These are phyloP conservation scores for Thripadectes ignobilis DNA, from an alignment of 2,797 vertebrate species.

Conservation along the genomic window DNA sequence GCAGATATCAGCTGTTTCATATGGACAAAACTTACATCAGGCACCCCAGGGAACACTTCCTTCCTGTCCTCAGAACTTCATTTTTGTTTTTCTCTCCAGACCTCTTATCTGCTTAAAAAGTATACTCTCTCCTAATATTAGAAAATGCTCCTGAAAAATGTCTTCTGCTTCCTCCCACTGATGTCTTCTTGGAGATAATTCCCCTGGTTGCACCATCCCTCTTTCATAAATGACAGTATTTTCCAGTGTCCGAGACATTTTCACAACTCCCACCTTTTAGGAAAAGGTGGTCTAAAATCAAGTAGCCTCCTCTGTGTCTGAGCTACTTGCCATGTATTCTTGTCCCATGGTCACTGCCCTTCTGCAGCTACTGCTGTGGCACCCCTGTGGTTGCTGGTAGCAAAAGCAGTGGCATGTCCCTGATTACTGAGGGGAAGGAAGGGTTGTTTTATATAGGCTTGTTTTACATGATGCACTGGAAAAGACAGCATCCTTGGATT, in stretches of 20 bases:
- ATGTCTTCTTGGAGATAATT: not conserved
- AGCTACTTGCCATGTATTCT: not conserved
- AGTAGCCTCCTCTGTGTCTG: not conserved
- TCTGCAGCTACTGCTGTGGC: not conserved
- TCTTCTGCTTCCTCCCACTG: not conserved
- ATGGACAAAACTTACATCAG: not conserved
- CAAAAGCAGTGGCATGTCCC: not conserved
- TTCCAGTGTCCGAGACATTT: not conserved
- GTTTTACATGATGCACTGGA: not conserved
- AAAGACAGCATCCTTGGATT: not conserved
- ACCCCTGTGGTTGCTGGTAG: not conserved
- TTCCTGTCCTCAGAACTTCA: not conserved
- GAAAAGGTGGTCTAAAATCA: not conserved
- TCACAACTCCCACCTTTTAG: not conserved
- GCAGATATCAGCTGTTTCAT: not conserved
- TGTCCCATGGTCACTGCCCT: not conserved
- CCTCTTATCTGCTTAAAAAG: slow-evolving; percentile 6
- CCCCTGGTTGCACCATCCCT: not conserved
- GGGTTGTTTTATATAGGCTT: not conserved
- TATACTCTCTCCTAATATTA: not conserved
- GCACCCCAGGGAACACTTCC: not conserved
- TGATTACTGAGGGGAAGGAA: not conserved
- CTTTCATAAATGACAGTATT: not conserved
- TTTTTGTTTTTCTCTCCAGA: not conserved
- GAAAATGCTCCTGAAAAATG: not conserved